Conservation (phyloP, 2,888 invertebrate genomes). For the Sarcophaga subvicina region DNA sequence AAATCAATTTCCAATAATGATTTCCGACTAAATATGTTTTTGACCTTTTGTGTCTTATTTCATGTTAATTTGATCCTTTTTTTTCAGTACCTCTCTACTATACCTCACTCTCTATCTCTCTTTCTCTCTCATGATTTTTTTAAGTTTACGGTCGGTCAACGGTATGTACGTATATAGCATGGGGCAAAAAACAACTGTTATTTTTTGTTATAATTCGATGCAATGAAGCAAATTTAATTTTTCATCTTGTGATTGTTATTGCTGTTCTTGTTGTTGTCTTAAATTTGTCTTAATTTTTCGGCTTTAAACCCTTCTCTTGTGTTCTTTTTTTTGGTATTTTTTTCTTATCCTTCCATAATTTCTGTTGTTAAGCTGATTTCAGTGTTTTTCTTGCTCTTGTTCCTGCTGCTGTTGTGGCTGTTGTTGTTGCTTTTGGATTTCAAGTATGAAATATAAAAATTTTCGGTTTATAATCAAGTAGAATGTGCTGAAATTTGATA, state of each 20-base stretch:
- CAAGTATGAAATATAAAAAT: not conserved
- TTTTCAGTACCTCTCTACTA: not conserved
- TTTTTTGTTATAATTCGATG: slow-evolving; percentile 63
- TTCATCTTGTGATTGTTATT: slow-evolving; percentile 6
- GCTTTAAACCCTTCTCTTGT: slow-evolving; percentile 29
- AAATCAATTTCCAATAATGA: slow-evolving; percentile 62
- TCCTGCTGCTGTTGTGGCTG: not conserved
- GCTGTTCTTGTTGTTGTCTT: not conserved
- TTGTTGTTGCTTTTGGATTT: not conserved
- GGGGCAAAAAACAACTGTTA: slow-evolving; percentile 64
- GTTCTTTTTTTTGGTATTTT: slow-evolving; percentile 13
- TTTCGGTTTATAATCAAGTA: slow-evolving; percentile 50
- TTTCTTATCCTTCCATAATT: slow-evolving; percentile 52
- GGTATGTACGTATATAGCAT: not conserved
- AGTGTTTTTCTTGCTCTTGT: not conserved
- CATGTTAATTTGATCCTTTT: slow-evolving; percentile 69
- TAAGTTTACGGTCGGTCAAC: slow-evolving; percentile 15
- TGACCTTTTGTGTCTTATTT: slow-evolving; percentile 69
- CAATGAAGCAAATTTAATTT: slow-evolving; percentile 51
- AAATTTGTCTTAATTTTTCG: slow-evolving; percentile 46
- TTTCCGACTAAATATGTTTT: slow-evolving; percentile 68
- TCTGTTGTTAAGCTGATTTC: not conserved
- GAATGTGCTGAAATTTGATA: slow-evolving; percentile 67
- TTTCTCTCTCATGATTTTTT: not conserved
- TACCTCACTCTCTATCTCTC: not conserved